Percentiles rank a stretch among this genome's conserved stretches.
phyloP scores from a whole-genome alignment of 2,797 vertebrate genomes.

The Ctenosaura bakeri region DNA sequence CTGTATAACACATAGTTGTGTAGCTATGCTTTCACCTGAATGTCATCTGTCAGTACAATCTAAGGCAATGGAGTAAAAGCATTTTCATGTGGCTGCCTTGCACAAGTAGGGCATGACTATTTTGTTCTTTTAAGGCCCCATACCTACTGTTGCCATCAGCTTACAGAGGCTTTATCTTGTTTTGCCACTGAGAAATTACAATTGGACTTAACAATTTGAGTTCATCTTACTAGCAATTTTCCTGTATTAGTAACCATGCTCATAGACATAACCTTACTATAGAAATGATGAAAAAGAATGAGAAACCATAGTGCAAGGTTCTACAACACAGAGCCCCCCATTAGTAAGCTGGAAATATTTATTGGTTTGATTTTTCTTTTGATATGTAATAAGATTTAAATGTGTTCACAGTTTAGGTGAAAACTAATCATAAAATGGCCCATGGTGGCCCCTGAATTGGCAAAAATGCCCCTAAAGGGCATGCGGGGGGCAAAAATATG shows the following conservation, averaged over 20 bases:
- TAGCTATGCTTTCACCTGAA: neutral
- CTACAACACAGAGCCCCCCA: slow-evolving; percentile 1
- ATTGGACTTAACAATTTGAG: too few species aligned
- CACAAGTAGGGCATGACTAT: slow-evolving; percentile 17
- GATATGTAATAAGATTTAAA: too few species aligned
- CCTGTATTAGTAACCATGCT: slow-evolving; percentile 25
- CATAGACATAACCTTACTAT: slow-evolving; percentile 25
- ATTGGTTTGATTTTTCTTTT: neutral
- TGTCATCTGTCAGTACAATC: neutral
- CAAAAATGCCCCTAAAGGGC: too few species aligned
- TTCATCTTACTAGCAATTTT: too few species aligned
- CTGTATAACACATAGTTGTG: neutral
- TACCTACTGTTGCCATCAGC: neutral
- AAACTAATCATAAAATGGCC: too few species aligned
- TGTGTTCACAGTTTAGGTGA: too few species aligned
- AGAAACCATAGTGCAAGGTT: slow-evolving; percentile 45
- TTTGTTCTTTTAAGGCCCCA: slow-evolving; percentile 31
- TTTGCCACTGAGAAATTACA: slow-evolving; percentile 15
- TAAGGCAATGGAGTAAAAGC: slow-evolving; percentile 26
- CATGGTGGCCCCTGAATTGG: too few species aligned
- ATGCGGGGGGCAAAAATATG: too few species aligned
- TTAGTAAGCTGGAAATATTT: neutral
- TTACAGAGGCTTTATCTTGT: neutral
- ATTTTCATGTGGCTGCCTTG: slow-evolving; percentile 8
- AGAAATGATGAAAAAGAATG: slow-evolving; percentile 58